Evolutionary conservation across 2,888 invertebrate genomes (phyloP), one percentile per base, ranked within the genome.

Genomic region (Sialis fuliginosa): DNA sequence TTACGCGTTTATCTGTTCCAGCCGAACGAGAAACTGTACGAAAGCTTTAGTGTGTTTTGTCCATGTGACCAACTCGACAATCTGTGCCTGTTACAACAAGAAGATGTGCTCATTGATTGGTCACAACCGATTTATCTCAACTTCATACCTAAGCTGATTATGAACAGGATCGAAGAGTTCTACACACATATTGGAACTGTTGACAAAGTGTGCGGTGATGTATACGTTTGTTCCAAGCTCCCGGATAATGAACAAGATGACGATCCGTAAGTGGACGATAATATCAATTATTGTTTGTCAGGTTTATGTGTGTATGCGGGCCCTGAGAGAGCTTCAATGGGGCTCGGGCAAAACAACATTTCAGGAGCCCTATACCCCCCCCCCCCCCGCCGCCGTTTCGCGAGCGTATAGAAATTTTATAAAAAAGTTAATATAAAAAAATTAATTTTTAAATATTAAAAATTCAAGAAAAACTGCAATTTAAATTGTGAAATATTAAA

Each of bases 41-140:
- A 86, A 65, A 86, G 86, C 62, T 81, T 88, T 63, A 82, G 84
- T 54, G 81, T 86, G 52, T 88, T 88, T 68, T 87, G 86, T 66
- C 87, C 88, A 45, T 77, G 79, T 59, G 78, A 80, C 60, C 75
- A 77, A 53, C 69, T 85, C 55, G 83, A 86, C 55, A 67, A 75
- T 54, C 73, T 88, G 56, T 75, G 78, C 56, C 66, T 85, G 53
- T 65, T 88, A 59, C 77, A 79, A 52, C 74, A 79, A 51, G 88
- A 88, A 65, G 82, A 85, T 65, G 64, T 79, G 42, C 72, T 88
- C 54, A 74, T 88, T 55, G 82, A 87, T 67, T 84, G 87, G 77
- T 73, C 76, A 50, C 76, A 76, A 63, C 86, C 86, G 47, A 65
- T 88, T 67, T 88, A 82, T 74, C 76, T 88, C 68, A 88, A 88